phyloP scores from a whole-genome alignment of 37 sponge, comb jelly and placozoan species.

The Hormiphora californensis region DNA sequence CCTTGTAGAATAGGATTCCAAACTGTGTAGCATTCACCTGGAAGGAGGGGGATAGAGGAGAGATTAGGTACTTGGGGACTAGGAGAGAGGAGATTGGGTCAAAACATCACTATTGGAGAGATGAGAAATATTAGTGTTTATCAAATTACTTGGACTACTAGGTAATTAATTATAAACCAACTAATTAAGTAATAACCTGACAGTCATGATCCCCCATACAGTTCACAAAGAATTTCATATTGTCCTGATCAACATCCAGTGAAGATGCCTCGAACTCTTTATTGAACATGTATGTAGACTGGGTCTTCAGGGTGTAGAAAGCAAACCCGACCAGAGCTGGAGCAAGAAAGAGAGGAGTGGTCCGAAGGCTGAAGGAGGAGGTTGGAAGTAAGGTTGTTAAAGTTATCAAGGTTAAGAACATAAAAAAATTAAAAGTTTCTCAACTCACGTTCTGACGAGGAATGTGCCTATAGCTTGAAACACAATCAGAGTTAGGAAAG shows the following conservation, averaged over 20 bases:
- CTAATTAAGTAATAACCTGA: neutral
- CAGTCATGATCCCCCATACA: neutral
- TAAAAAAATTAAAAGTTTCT: neutral
- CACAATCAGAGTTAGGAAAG: neutral
- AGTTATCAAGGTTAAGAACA: neutral
- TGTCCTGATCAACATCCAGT: neutral
- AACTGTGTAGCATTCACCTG: too few relatives aligned
- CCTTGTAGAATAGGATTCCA: neutral
- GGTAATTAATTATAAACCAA: neutral
- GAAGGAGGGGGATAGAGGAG: too few relatives aligned
- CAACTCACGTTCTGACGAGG: neutral
- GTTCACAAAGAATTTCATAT: neutral
- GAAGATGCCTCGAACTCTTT: too few relatives aligned
- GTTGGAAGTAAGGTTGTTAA: neutral
- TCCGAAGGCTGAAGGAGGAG: neutral
- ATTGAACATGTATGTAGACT: neutral
- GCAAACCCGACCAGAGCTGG: constrained; percentile 10
- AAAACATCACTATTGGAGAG: too few relatives aligned
- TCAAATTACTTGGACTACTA: neutral
- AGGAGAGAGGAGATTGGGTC: too few relatives aligned
- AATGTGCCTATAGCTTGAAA: neutral
- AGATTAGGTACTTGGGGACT: neutral
- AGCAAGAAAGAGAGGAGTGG: neutral
- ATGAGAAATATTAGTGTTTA: neutral
- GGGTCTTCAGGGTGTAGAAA: neutral